A percentile compares a stretch with the other conserved stretches of the same genome.
Evolutionary conservation across 2,888 invertebrate genomes (phyloP).

Genomic region (Diadegma fenestrale): DNA sequence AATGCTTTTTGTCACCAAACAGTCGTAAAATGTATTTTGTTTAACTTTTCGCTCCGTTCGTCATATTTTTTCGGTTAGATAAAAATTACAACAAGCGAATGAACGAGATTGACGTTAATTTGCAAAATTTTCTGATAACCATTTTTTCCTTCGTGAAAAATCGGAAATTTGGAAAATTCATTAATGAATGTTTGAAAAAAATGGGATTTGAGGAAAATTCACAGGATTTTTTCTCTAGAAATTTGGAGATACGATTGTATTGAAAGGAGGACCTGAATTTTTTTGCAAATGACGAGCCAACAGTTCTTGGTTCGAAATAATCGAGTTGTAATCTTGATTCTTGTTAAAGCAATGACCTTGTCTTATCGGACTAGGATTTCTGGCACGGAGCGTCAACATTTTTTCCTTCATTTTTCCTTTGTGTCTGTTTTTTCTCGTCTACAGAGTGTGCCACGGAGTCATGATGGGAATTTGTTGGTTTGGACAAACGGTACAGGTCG

Average conservation of each 20-base stretch:
- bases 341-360: slow-evolving; percentile 51
- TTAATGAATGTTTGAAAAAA: neutral
- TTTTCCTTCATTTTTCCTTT: slow-evolving; percentile 8
- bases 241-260: neutral
- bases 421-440: neutral
- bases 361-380: slow-evolving; percentile 13
- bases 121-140: neutral
- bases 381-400: neutral
- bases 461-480: neutral
- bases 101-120: neutral
- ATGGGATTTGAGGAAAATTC: neutral
- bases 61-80: neutral
- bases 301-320: neutral
- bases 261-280: neutral
- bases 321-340: slow-evolving; percentile 63
- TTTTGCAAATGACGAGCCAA: neutral
- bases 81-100: neutral
- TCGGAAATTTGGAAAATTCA: neutral
- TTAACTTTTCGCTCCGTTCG: neutral
- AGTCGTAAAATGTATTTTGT: neutral
- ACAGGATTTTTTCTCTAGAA: neutral
- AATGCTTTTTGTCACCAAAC: neutral
- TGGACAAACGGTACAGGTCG: neutral
- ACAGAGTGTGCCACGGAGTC: neutral
- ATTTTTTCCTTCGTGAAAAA: neutral